Base-by-base conservation (phyloP, 2,888 invertebrate genomes). In the Punctoribates punctum region DNA sequence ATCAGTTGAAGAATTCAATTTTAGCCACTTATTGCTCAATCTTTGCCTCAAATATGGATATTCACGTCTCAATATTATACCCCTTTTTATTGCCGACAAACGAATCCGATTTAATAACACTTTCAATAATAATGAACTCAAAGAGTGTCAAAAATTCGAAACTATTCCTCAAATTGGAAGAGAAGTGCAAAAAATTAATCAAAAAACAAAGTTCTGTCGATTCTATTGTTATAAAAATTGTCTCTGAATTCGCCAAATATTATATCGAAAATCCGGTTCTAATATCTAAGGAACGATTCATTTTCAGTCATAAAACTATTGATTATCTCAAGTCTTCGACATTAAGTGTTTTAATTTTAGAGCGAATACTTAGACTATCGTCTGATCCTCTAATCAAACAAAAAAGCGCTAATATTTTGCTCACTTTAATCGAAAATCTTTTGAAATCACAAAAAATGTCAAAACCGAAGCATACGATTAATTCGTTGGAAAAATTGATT, bases 401-500 rank as follows among this genome's bases (percentile, higher is more conserved):
- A 5, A 65, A 38, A 38, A 65, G 65, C 27, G 29, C 27, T 3
- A 67, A 75, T 20, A 82, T 83, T 15, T 81, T 83, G 46, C 62
- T 77, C 15, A 79, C 81, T 54, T 80, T 82, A 17, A 77, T 83
- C 6, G 42, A 78, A 38, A 34, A 77, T 11, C 79, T 38, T 1
- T 5, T 65, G 20, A 27, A 46, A 1, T 42, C 34, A 1, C 9
- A 5, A 5, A 27, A 73, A 48, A 8, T 73, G 23, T 23, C 48
- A 25, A 77, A 81, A 74, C 60, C 79, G 9, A 84, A 78, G 84
- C 84, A 62, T 77, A 29, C 85, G 38, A 81, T 83, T 17, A 81
- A 83, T 29, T 83, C 77, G 73, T 75, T 75, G 81, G 82, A 67
- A 85, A 86, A 86, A 79, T 85, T 86, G 82, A 83, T 85, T 15